Base-by-base conservation (phyloP, 2,888 invertebrate species). In the Epinotia demarniana region DNA sequence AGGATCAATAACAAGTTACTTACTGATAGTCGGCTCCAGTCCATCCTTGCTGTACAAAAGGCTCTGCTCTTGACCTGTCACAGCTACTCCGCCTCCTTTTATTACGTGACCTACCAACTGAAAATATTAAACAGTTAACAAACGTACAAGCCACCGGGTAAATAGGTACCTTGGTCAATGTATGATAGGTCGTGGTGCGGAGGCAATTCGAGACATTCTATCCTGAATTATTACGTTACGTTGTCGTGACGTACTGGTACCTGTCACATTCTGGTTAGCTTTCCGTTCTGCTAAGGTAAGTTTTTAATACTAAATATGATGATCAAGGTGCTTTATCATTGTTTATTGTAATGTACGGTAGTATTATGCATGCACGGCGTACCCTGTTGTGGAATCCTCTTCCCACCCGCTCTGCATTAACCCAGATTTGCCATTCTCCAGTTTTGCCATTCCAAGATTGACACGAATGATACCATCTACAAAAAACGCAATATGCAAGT, bases 391-490 rank as follows among this genome's bases (percentile, higher is more conserved):
- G 96, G 89, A 97, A 98, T 77, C 98, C 98, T 84, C 98, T 95
- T 79, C 97, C 97, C 69, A 98, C 97, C 80, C 98, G 95, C 89
- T 98, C 98, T 23, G 96, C 96, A 87, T 97, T 97, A 78, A 98
- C 96, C 97, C 98, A 98, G 81, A 97, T 95, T 91, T 98, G 98
- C 98, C 98, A 98, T 90, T 98, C 98, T 67, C 98, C 98, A 9
- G 97, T 97, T 86, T 96, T 96, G 19, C 97, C 97, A 87, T 97
- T 98, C 98, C 98, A 98, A 72, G 97, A 97, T 83, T 97, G 96
- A 85, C 98, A 98, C 69, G 97, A 96, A 89, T 98, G 98, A 93
- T 97, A 97, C 97, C 97, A 98, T 77, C 96, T 96, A 86, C 49
- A 83, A 86, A 62, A 66, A 66, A 33, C 11, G n/a, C 43, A 23